Conservation (phyloP, 1,140 invertebrate genomes). For the Planococcus citri region DNA sequence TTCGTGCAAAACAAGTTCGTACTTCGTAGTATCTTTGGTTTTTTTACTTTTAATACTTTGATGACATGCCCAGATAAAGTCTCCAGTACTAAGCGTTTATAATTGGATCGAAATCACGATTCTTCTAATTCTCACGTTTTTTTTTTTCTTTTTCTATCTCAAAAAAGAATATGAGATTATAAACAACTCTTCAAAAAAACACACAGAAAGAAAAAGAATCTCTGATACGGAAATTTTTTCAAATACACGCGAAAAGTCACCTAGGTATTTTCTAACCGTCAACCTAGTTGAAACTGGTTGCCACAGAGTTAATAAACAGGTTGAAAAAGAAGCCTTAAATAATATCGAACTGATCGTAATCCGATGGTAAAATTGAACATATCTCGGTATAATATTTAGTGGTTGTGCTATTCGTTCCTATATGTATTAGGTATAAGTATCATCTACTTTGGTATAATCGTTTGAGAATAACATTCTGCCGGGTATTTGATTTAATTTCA, state of each 20-base stretch:
- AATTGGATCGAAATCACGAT: slow-evolving; percentile 20
- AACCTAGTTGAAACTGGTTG: not conserved
- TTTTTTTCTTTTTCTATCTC: not conserved
- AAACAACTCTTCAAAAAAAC: not conserved
- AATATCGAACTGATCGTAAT: not conserved
- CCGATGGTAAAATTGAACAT: not conserved
- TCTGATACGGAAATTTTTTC: too few species aligned
- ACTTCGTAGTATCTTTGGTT: not conserved
- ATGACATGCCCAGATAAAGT: slow-evolving; percentile 15
- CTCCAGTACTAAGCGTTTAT: slow-evolving; percentile 5
- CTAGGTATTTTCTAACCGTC: not conserved
- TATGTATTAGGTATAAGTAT: too few species aligned
- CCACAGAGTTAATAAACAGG: not conserved
- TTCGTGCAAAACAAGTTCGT: slow-evolving; percentile 11
- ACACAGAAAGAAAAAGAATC: too few species aligned
- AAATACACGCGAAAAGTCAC: too few species aligned
- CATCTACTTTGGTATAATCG: not conserved
- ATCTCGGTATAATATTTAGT: not conserved
- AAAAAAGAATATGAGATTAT: slow-evolving; percentile 11
- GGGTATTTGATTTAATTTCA: slow-evolving; percentile 1
- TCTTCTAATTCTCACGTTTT: slow-evolving; percentile 18
- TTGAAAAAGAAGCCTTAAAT: slow-evolving; percentile 1
- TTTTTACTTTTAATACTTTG: slow-evolving; percentile 1
- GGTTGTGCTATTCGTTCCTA: not conserved
- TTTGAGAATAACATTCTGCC: not conserved